Conservation (phyloP, 2,113 vertebrate genomes). For the Tetraodon nigroviridis region DNA sequence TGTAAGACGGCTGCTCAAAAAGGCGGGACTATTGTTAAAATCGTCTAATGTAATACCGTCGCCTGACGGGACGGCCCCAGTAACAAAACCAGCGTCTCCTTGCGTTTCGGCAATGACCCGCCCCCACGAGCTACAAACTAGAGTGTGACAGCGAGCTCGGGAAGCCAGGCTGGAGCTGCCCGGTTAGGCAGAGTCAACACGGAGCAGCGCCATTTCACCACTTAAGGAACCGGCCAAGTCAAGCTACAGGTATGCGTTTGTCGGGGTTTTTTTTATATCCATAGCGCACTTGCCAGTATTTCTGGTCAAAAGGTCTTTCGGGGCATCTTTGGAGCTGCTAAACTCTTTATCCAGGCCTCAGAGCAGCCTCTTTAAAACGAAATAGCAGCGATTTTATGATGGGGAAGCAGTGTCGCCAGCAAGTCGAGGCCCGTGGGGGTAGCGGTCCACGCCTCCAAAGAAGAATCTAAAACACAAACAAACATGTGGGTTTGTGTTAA, state of each 20-base stretch:
- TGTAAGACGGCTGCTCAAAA: accelerated
- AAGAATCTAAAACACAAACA: background rate
- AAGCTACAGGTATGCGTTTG: constrained; percentile 54
- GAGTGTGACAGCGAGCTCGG: constrained; percentile 49
- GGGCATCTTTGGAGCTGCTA: constrained; percentile 20
- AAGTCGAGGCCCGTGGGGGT: constrained; percentile 29
- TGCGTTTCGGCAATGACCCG: constrained; percentile 51
- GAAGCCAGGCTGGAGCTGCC: constrained; percentile 60
- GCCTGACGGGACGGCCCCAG: background rate
- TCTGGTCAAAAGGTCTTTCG: background rate
- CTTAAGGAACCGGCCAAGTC: constrained; percentile 20
- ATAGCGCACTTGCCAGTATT: background rate
- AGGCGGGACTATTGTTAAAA: constrained; percentile 5
- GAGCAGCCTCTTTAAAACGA: constrained; percentile 54
- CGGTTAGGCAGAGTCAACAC: constrained; percentile 60
- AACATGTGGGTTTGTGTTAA: background rate
- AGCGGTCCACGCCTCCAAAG: constrained; percentile 36
- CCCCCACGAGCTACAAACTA: constrained; percentile 67
- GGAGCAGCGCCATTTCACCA: constrained; percentile 54
- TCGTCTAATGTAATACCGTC: background rate
- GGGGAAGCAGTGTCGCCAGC: constrained; percentile 41
- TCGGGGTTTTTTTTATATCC: background rate
- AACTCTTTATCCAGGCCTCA: constrained; percentile 55
- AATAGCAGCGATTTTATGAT: constrained; percentile 60
- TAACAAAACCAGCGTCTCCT: constrained; percentile 43